These are phyloP conservation scores for Crocidura indochinensis DNA, from an alignment of 2,797 vertebrate species.

Conservation along the genomic window DNA sequence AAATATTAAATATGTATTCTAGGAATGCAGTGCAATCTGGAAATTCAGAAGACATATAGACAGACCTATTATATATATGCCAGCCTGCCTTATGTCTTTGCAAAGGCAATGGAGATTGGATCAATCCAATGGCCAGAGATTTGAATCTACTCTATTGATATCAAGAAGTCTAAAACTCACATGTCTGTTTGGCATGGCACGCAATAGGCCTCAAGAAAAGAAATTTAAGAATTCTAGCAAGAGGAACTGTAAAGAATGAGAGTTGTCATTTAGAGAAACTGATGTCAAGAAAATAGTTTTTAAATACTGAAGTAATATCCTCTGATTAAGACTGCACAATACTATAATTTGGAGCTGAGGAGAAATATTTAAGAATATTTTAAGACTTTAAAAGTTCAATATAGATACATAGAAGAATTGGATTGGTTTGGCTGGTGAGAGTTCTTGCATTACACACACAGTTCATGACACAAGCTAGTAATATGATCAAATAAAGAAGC, in stretches of 20 bases:
- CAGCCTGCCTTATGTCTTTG: background rate
- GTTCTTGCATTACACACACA: background rate
- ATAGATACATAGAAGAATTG: background rate
- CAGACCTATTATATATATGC: background rate
- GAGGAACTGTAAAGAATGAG: background rate
- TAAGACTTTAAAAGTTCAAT: background rate
- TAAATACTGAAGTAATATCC: constrained; percentile 20
- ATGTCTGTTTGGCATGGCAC: background rate
- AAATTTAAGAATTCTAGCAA: constrained; percentile 2
- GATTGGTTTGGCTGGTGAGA: background rate
- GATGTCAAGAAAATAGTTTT: background rate
- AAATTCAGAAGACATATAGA: background rate
- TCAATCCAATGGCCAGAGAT: background rate
- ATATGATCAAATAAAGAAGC: no score
- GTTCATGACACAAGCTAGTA: constrained; percentile 8
- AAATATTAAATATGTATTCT: background rate
- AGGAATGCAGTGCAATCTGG: background rate
- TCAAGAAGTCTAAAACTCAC: background rate
- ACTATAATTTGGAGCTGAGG: background rate
- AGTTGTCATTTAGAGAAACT: background rate
- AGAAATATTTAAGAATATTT: background rate
- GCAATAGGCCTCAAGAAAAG: background rate
- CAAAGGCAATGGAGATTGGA: background rate
- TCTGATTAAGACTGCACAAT: background rate
- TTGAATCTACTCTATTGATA: background rate